A percentile compares a stretch with the other conserved stretches of the same genome.
phyloP scores from a whole-genome alignment of 2,797 vertebrate genomes.

The Erethizon dorsatum region DNA sequence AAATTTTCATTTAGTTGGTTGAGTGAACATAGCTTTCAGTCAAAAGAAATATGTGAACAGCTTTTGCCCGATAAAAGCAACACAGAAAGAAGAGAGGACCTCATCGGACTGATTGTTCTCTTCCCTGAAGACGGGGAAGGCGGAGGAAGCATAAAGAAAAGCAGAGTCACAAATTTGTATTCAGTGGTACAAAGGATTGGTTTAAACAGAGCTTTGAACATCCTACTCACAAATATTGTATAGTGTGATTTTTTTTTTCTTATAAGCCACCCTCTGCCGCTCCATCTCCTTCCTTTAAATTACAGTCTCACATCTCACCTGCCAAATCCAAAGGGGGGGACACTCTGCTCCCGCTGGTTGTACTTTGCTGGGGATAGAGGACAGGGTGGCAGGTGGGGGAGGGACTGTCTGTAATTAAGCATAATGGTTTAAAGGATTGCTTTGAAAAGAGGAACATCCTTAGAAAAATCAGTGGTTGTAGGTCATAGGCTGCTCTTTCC shows the following conservation, averaged over 20 bases:
- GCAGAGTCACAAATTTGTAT: constrained; percentile 64
- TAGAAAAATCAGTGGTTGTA: constrained; percentile 79
- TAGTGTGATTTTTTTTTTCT: neutral
- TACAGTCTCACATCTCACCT: neutral
- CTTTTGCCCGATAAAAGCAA: constrained; percentile 76
- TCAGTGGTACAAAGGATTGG: constrained; percentile 65
- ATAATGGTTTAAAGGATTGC: constrained; percentile 68
- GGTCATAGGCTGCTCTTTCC: constrained; percentile 84
- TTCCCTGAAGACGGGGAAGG: constrained; percentile 50
- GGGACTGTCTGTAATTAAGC: constrained; percentile 79
- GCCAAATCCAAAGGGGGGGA: neutral
- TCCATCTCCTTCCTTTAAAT: constrained; percentile 43
- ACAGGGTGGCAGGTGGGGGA: neutral
- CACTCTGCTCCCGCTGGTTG: neutral
- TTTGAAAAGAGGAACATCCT: constrained; percentile 68
- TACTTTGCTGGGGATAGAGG: constrained; percentile 7
- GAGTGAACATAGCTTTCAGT: constrained; percentile 80
- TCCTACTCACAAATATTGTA: constrained; percentile 55
- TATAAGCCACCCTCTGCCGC: neutral
- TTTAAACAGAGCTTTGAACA: constrained; percentile 70
- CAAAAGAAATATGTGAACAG: constrained; percentile 77
- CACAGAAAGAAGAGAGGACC: constrained; percentile 80
- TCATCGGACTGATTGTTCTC: constrained; percentile 74
- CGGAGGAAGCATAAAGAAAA: constrained; percentile 26
- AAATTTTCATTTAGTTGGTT: constrained; percentile 78